phyloP scores from a whole-genome alignment of 1,140 invertebrate species.

The Ruditapes philippinarum region DNA sequence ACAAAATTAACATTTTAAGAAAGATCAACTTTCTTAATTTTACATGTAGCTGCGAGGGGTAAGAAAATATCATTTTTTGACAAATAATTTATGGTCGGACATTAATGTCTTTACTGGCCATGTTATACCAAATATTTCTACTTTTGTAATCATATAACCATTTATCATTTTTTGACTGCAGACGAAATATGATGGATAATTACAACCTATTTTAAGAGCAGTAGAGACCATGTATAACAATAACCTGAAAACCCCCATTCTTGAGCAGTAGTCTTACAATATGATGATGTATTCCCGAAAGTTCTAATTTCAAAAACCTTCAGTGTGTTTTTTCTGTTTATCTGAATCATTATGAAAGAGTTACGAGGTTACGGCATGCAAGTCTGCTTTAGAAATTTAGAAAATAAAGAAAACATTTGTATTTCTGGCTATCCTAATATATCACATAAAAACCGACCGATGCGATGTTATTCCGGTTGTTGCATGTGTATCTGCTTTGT shows the following conservation, averaged over 20 bases:
- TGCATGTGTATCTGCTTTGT: constrained; percentile 14
- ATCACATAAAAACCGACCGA: neutral
- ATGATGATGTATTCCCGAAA: neutral
- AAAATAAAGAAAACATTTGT: constrained; percentile 27
- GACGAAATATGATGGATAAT: constrained; percentile 18
- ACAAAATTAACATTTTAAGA: too few species aligned
- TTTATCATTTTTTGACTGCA: constrained; percentile 7
- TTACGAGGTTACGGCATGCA: constrained; percentile 10
- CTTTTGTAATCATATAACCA: neutral
- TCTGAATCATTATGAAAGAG: neutral
- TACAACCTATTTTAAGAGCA: neutral
- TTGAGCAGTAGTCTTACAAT: neutral
- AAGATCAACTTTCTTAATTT: too few species aligned
- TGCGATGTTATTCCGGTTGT: neutral
- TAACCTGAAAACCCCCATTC: neutral
- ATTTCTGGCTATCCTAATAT: constrained; percentile 30
- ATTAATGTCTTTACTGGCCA: constrained; percentile 22
- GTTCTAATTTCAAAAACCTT: neutral
- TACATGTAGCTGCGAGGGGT: too few species aligned
- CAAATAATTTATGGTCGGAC: neutral
- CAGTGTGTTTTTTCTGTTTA: neutral
- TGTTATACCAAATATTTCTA: neutral
- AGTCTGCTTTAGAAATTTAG: constrained; percentile 27
- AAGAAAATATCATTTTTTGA: neutral
- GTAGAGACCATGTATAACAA: neutral